Conservation (phyloP, 2,888 invertebrate species). For the Drosophila paramelanica region DNA sequence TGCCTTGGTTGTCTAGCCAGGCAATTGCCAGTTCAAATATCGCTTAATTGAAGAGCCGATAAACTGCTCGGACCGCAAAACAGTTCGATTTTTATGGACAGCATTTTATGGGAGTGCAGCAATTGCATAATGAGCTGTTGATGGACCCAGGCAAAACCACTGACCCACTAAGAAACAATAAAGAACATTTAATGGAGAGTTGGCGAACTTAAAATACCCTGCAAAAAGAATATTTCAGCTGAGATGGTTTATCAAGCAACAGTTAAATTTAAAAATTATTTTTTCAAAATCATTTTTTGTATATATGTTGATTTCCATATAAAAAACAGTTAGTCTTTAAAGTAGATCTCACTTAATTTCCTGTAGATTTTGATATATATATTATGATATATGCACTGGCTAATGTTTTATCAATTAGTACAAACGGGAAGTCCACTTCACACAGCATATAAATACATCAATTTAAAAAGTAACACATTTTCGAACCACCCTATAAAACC, state of each 20-base stretch:
- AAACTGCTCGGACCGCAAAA: conserved; percentile 39
- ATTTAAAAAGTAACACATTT: too few species aligned
- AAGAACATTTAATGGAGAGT: background rate
- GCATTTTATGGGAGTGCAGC: conserved; percentile 36
- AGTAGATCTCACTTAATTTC: too few species aligned
- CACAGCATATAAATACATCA: too few species aligned
- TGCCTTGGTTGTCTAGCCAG: conserved; percentile 46
- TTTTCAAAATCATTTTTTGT: too few species aligned
- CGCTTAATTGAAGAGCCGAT: conserved; percentile 59
- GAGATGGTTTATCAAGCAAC: too few species aligned
- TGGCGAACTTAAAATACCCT: conserved; percentile 18
- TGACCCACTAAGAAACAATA: conserved; percentile 63
- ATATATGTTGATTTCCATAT: too few species aligned
- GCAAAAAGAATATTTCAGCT: background rate
- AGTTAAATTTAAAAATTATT: too few species aligned
- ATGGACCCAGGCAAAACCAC: conserved; percentile 41
- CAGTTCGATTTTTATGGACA: conserved; percentile 60
- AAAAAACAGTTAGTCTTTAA: too few species aligned
- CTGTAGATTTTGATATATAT: too few species aligned
- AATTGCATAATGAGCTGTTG: conserved; percentile 70
- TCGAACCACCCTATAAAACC: background rate
- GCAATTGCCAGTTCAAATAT: conserved; percentile 71
- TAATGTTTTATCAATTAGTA: too few species aligned
- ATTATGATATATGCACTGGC: too few species aligned
- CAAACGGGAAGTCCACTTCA: too few species aligned